phyloP scores from a whole-genome alignment of 2,113 vertebrate genomes.

The Brienomyrus longianalis region DNA sequence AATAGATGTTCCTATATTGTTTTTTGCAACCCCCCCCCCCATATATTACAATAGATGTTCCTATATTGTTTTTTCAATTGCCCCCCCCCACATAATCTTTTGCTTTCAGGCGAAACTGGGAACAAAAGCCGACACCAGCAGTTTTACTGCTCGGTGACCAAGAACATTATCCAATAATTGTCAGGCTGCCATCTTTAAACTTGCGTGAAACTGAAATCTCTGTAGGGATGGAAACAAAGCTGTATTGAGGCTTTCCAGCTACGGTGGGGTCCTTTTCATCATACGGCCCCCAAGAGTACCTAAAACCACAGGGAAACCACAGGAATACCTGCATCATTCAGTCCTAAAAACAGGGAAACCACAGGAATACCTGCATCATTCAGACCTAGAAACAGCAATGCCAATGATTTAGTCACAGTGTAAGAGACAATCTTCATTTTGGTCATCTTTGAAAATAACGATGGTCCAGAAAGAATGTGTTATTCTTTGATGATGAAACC shows the following conservation, averaged over 20 bases:
- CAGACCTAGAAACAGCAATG: not conserved
- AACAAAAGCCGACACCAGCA: not conserved
- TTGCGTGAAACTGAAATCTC: not conserved
- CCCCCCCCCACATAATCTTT: not conserved
- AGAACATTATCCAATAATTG: constrained; percentile 13
- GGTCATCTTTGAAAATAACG: not conserved
- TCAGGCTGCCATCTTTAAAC: not conserved
- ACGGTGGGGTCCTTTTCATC: not conserved
- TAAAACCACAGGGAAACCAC: not conserved
- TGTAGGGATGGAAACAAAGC: not conserved
- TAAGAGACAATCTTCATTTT: not conserved
- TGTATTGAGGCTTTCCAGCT: not conserved
- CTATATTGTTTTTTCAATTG: too few species aligned
- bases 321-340: not conserved
- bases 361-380: not conserved
- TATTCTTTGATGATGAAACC: not conserved
- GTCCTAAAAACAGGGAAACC: not conserved
- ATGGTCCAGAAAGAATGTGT: not conserved
- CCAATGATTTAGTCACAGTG: not conserved
- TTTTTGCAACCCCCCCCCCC: too few species aligned
- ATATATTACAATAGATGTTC: too few species aligned
- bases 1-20: too few species aligned
- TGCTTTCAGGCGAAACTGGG: not conserved
- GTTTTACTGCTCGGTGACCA: not conserved
- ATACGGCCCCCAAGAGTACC: not conserved